These are phyloP conservation scores for Aplochiton taeniatus DNA, from an alignment of 2,797 vertebrate species.

Conservation along the genomic window DNA sequence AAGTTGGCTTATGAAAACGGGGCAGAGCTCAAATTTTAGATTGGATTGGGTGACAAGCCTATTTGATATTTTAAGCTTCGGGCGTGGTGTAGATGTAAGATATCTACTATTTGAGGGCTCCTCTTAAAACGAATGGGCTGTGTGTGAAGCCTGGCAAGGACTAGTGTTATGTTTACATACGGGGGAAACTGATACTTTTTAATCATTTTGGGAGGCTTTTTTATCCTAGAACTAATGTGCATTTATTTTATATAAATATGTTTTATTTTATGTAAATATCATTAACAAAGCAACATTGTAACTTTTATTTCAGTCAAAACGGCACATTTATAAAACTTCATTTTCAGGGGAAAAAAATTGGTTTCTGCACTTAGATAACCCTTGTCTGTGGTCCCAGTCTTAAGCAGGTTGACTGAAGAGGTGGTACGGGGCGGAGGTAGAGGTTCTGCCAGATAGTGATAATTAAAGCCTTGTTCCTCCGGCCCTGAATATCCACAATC, in stretches of 20 bases:
- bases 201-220: too few species aligned
- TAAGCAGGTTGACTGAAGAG: neutral
- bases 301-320: too few species aligned
- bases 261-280: too few species aligned
- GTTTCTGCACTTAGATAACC: too few species aligned
- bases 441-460: neutral
- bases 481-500: neutral
- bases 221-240: too few species aligned
- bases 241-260: too few species aligned
- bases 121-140: constrained; percentile 29
- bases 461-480: neutral
- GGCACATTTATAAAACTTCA: too few species aligned
- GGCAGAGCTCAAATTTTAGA: constrained; percentile 52
- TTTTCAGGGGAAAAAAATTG: too few species aligned
- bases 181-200: neutral
- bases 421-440: neutral
- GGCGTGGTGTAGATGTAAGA: constrained; percentile 25
- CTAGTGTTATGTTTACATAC: neutral
- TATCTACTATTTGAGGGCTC: constrained; percentile 17
- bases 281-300: too few species aligned
- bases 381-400: too few species aligned
- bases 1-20: constrained; percentile 42
- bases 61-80: constrained; percentile 44
- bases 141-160: constrained; percentile 24
- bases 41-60: constrained; percentile 48